Conservation (phyloP, 2,888 invertebrate genomes). For the Hydraecia micacea region DNA sequence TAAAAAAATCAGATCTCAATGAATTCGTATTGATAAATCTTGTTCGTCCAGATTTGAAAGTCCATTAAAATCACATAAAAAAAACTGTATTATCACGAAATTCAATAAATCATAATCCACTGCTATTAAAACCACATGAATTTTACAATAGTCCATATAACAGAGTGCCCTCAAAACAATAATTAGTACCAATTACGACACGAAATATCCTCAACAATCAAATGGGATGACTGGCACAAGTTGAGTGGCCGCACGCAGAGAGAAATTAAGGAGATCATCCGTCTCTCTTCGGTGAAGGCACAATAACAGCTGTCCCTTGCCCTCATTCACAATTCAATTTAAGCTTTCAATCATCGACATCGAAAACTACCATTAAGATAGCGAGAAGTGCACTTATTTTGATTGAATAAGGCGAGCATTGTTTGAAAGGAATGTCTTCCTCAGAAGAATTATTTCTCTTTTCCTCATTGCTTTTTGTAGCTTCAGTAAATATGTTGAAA, state of each 20-base stretch:
- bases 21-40: constrained; percentile 9
- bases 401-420: constrained; percentile 64
- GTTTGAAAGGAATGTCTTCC: constrained; percentile 43
- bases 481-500: constrained; percentile 50
- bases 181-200: constrained; percentile 88
- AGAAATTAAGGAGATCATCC: constrained; percentile 78
- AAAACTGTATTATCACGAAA: constrained; percentile 15
- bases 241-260: constrained; percentile 87
- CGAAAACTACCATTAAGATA: constrained; percentile 71
- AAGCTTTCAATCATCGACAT: constrained; percentile 75
- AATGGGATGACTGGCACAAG: constrained; percentile 88
- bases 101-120: constrained; percentile 56
- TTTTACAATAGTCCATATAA: constrained; percentile 74
- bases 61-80: constrained; percentile 32
- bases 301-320: constrained; percentile 70
- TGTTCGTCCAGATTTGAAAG: constrained; percentile 21
- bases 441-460: constrained; percentile 25
- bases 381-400: constrained; percentile 68
- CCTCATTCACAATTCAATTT: constrained; percentile 63
- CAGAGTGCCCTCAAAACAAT: constrained; percentile 84
- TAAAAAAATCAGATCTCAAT: constrained; percentile 18
- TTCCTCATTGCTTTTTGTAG: constrained; percentile 38
- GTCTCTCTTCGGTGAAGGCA: constrained; percentile 71
- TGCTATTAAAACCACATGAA: constrained; percentile 55
- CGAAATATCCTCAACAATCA: constrained; percentile 87